Evolutionary conservation across 92 coral and sea anemone genomes (phyloP), one percentile per base, ranked within the genome.

Genomic region (Heliopora coerulea): DNA sequence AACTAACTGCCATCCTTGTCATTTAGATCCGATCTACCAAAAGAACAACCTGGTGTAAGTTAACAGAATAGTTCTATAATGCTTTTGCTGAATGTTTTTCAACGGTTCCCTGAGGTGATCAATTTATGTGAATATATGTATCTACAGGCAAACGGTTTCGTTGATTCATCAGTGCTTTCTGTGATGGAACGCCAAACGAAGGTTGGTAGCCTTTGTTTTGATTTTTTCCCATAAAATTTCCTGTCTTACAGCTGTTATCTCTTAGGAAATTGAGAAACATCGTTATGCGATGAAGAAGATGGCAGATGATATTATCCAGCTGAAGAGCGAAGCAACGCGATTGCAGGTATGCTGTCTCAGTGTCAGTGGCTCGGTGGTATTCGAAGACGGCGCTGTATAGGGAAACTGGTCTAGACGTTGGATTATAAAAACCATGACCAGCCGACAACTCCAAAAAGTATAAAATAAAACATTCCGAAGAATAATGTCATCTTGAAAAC

Each of bases 261-360:
- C 62, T 26, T 63, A 93, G 98, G 98, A 90, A 54, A 88, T 93
- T 12, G 96, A 90, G 80, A 91, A 91, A 52, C 91, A 93, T 64
- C 83, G 98, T 27, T 83, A 88, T 29, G 98, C 93, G 33, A 89
- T 93, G 98, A 89, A 96, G 66, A 93, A 86, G 72, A 81, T 93
- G 83, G 98, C 98, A 15, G 79, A 83, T 14, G 98, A 93, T 65
- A 89, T 93, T 39, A 79, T 93, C 31, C 91, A 85, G 57, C 61
- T 90, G 72, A 80, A 84, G 77, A 92, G 89, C 65, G 98, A 93
- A 73, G 83, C 85, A 75, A 65, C 89, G n/a, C 84, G 89, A 41
- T 77, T 93, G 15, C 96, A 93, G 96, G 98, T 89, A 56, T 50
- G 58, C 6, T 50, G 5, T n/a, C 49, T 42, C 18, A 42, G 49